These are phyloP conservation scores for Myiagra hebetior DNA, from an alignment of 2,113 vertebrate genomes.

Conservation along the genomic window DNA sequence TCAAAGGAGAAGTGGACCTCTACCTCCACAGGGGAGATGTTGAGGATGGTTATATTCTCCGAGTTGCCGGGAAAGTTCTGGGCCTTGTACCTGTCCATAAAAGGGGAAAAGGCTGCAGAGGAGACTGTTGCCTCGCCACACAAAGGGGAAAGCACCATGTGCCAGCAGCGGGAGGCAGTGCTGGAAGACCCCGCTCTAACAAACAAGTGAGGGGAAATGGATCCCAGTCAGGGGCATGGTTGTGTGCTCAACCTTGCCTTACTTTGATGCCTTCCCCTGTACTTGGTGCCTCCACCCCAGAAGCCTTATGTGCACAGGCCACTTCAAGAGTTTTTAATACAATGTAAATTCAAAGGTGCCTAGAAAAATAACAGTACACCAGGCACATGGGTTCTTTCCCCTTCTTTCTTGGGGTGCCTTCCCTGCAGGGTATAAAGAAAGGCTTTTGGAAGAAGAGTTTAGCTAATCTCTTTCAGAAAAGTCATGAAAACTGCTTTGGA, in stretches of 20 bases:
- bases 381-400: not conserved
- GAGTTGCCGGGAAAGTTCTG: conserved; percentile 76
- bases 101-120: not conserved
- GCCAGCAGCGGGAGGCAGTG: rapidly evolving
- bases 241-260: not conserved
- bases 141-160: rapidly evolving
- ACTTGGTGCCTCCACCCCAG: not conserved
- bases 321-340: not conserved
- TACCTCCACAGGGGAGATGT: conserved; percentile 71
- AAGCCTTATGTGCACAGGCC: not conserved
- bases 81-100: conserved; percentile 81
- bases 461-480: not conserved
- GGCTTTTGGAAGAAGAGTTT: not conserved
- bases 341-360: not conserved
- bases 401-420: not conserved
- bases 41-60: conserved; percentile 82
- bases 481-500: not conserved
- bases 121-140: not conserved
- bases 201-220: not conserved
- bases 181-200: not conserved
- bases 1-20: conserved; percentile 83
- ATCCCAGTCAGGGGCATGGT: not conserved
- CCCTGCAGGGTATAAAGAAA: not conserved
- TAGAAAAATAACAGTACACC: not conserved
- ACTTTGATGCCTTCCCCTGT: not conserved